Conservation (phyloP, 2,113 vertebrate species). For the Syrmaticus mikado region DNA sequence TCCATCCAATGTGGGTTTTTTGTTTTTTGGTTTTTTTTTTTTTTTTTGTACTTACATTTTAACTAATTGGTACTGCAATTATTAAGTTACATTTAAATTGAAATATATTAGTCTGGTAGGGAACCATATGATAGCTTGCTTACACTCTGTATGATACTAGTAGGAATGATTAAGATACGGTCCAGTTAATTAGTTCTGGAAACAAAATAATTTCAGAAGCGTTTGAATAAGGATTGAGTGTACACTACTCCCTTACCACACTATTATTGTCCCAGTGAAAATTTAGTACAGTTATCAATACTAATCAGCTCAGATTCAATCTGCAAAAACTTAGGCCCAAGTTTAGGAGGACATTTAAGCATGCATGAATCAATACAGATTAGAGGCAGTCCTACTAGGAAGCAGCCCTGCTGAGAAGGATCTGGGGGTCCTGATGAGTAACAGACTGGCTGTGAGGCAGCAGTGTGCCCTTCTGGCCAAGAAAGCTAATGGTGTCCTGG, state of each 20-base stretch:
- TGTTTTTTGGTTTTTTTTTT: no score
- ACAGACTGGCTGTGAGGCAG: neutral
- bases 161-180: slow-evolving; percentile 40
- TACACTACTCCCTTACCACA: neutral
- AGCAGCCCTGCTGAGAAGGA: neutral
- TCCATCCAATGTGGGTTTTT: slow-evolving; percentile 19
- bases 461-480: neutral
- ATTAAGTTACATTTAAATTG: slow-evolving; percentile 67
- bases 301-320: neutral
- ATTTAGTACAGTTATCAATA: neutral
- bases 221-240: slow-evolving; percentile 8
- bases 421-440: neutral
- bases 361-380: neutral
- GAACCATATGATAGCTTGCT: slow-evolving; percentile 34
- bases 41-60: slow-evolving; percentile 64
- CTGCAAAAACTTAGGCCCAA: neutral
- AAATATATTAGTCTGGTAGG: slow-evolving; percentile 55
- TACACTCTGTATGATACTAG: slow-evolving; percentile 30
- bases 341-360: neutral
- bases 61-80: slow-evolving; percentile 68
- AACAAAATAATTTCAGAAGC: slow-evolving; percentile 40
- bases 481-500: neutral
- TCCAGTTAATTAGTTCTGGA: slow-evolving; percentile 55
- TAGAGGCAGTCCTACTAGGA: neutral
- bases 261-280: slow-evolving; percentile 1